Base-by-base conservation (phyloP, 2,797 vertebrate genomes). In the Acipenser transmontanus region DNA sequence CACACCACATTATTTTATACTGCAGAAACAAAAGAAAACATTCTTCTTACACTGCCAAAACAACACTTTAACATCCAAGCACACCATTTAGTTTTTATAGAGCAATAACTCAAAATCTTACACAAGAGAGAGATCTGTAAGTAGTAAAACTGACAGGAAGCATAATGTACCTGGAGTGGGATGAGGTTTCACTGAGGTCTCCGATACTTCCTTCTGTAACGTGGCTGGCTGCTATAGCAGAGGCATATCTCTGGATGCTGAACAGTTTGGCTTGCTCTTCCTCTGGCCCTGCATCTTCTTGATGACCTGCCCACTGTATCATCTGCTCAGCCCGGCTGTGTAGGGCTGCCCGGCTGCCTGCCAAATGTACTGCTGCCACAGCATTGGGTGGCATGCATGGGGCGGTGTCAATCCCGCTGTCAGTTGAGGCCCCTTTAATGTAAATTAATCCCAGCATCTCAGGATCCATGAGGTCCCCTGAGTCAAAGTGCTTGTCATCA, bases 381-480 rank as follows among this genome's bases (percentile, higher is more conserved):
- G 87, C 78, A 0, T 92, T 78, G 0, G 91, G 66, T 0, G 86
- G 78, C 82, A 93, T 76, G 74, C 96, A 96, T 1, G 94, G 94
- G 51, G 94, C 90, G 0, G 96, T 97, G 74, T 98, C 96, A 1
- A 98, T 98, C 68, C 96, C 96, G 9, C 96, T 98, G 86, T 98
- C 96, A 0, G 96, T 96, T 14, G 96, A 98, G 0, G 94, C 95
- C 0, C 96, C 96, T 82, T 97, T 98, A 77, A 96, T 93, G 69
- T 95, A 97, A 0, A 94, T 95, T 70, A 97, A 84, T 63, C 94
- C 95, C 69, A 97, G 88, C 72, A 96, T 82, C 73, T 98, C 96
- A 0, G 93, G 92, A 72, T 98, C 96, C 93, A 96, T 97, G 73
- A 95, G 78, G 77, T 98, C 96, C 68, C 93, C 94, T 0, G 95